phyloP scores from a whole-genome alignment of 2,888 invertebrate species.

The Acanthococcus lagerstroemiae region DNA sequence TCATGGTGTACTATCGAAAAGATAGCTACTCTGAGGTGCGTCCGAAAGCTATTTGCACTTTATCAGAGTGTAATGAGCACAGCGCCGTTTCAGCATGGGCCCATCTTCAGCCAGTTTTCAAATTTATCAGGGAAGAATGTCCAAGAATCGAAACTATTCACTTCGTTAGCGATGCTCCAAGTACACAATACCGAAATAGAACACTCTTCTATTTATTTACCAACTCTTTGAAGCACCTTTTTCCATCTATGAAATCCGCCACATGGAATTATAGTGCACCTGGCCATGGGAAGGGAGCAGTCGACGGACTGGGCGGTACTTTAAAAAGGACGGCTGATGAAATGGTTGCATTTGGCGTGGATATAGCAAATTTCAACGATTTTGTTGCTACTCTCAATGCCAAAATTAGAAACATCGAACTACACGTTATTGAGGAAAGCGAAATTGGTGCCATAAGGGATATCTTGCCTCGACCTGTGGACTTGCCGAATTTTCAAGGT shows the following conservation, averaged over 20 bases:
- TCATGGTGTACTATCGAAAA: not conserved
- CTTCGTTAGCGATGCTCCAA: not conserved
- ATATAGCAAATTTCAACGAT: slow-evolving; percentile 24
- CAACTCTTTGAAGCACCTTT: not conserved
- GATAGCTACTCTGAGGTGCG: not conserved
- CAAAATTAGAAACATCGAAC: not conserved
- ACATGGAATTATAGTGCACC: slow-evolving; percentile 38
- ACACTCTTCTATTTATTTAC: not conserved
- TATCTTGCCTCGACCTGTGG: not conserved
- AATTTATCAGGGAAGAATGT: not conserved
- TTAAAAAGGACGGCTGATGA: slow-evolving; percentile 38
- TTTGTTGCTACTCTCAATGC: not conserved
- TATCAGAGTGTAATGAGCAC: slow-evolving; percentile 40
- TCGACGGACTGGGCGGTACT: slow-evolving; percentile 39
- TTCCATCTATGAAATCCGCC: not conserved
- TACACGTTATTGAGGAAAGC: not conserved
- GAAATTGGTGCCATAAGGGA: not conserved
- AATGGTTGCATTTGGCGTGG: slow-evolving; percentile 32
- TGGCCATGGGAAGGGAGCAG: slow-evolving; percentile 40
- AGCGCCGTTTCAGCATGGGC: slow-evolving; percentile 42
- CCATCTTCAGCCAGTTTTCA: slow-evolving; percentile 39
- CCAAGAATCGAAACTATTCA: not conserved
- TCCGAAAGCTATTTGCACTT: slow-evolving; percentile 37
- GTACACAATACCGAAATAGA: slow-evolving; percentile 40
- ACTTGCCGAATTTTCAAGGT: not conserved